Evolutionary conservation across 2,113 vertebrate species (phyloP).

Genomic region (Gila orcuttii): DNA sequence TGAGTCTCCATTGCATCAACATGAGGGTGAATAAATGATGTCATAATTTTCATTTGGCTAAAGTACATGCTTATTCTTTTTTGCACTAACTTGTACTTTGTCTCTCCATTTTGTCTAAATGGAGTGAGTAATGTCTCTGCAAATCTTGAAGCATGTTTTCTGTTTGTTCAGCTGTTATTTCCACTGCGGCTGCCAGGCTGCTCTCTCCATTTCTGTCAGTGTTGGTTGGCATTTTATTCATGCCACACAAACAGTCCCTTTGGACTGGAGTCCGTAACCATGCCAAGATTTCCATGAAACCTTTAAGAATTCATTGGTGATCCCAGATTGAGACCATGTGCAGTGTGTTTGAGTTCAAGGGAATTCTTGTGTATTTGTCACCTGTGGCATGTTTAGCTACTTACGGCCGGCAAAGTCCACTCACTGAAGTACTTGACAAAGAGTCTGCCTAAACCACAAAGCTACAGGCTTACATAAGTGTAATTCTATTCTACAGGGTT

Average conservation of each 20-base stretch:
- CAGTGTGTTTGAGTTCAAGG: not conserved
- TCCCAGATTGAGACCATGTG: not conserved
- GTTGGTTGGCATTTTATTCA: not conserved
- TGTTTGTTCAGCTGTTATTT: conserved; percentile 3
- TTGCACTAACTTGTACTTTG: not conserved
- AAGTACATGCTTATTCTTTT: not conserved
- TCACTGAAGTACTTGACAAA: not conserved
- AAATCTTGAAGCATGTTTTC: not conserved
- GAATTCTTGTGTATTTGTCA: not conserved
- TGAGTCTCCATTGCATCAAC: not conserved
- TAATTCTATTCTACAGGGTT: not conserved
- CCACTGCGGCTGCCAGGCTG: not conserved
- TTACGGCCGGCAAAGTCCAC: not conserved
- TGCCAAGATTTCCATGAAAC: not conserved
- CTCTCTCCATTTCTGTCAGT: not conserved
- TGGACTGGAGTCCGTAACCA: not conserved
- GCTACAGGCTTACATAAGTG: not conserved
- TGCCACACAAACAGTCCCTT: not conserved
- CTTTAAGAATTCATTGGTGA: conserved; percentile 15
- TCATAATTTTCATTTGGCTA: not conserved
- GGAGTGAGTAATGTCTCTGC: not conserved
- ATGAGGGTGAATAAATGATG: not conserved
- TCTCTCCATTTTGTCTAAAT: not conserved
- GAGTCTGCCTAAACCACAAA: not conserved
- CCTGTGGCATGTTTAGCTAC: conserved; percentile 1